A percentile compares a stretch with the other conserved stretches of the same genome.
Conservation (phyloP, 2,797 vertebrate species). For the Bradypus variegatus region DNA sequence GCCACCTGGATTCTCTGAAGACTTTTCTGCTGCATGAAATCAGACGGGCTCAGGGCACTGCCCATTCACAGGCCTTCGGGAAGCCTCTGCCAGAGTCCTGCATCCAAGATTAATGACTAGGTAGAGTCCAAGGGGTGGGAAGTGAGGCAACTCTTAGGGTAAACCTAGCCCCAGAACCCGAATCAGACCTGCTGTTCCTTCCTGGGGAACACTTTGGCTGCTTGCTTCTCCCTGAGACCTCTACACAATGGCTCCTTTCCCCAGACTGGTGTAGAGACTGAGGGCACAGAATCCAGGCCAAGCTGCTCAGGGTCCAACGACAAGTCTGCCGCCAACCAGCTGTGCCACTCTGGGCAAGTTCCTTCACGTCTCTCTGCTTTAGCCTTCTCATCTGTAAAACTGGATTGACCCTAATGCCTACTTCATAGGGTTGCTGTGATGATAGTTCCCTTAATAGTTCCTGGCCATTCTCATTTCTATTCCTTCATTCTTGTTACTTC, state of each 20-base stretch:
- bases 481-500: background rate
- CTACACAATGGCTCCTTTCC: background rate
- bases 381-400: background rate
- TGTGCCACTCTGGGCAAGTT: background rate
- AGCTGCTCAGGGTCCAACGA: background rate
- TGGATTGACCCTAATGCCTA: background rate
- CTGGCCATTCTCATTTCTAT: background rate
- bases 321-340: background rate
- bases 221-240: background rate
- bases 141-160: too few relatives aligned
- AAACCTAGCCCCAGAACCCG: too few relatives aligned
- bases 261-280: background rate
- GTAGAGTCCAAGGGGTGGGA: too few relatives aligned
- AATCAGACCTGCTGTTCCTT: too few relatives aligned
- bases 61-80: too few relatives aligned
- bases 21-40: too few relatives aligned
- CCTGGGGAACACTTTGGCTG: too few relatives aligned
- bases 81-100: too few relatives aligned
- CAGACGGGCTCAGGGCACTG: too few relatives aligned
- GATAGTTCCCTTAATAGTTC: background rate
- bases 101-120: too few relatives aligned
- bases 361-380: background rate
- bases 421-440: too few relatives aligned
- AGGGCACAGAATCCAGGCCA: background rate
- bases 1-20: too few relatives aligned